Evolutionary conservation across 2,888 invertebrate species (phyloP).

Genomic region (Agapetus fuscipes): DNA sequence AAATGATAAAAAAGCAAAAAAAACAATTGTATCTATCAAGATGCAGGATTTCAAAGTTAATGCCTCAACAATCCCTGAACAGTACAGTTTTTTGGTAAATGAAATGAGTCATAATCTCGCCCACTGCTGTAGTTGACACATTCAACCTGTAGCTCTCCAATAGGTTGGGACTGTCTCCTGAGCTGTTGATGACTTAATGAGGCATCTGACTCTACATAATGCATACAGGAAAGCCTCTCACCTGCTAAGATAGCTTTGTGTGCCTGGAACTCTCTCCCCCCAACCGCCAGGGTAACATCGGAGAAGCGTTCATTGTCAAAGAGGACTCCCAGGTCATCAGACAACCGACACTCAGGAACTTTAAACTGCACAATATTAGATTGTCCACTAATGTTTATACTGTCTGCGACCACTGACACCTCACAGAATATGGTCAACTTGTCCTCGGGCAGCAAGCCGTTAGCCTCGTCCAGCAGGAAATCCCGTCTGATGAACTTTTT

Average conservation of each 20-base stretch:
- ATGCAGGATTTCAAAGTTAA: too few species aligned
- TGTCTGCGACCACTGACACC: constrained; percentile 93
- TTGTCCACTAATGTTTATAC: constrained; percentile 98
- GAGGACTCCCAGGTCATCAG: constrained; percentile 89
- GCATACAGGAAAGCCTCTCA: constrained; percentile 36
- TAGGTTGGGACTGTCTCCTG: too few species aligned
- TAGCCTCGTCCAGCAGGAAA: constrained; percentile 96
- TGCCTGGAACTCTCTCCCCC: constrained; percentile 84
- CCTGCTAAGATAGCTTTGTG: constrained; percentile 96
- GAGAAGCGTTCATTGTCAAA: constrained; percentile 97
- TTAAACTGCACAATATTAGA: constrained; percentile 97
- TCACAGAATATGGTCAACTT: constrained; percentile 99
- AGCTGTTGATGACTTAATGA: too few species aligned
- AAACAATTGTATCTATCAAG: too few species aligned
- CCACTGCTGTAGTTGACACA: too few species aligned
- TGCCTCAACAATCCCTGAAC: too few species aligned
- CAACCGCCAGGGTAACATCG: constrained; percentile 92
- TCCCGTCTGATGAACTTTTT: constrained; percentile 99
- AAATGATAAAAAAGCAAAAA: too few species aligned
- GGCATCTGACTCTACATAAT: too few species aligned
- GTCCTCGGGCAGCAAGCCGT: constrained; percentile 96
- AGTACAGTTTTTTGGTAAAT: too few species aligned
- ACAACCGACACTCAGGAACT: constrained; percentile 86
- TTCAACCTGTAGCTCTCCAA: too few species aligned
- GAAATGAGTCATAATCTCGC: too few species aligned